Conservation (phyloP, 2,888 invertebrate species). For the Cheiracanthium punctorium region DNA sequence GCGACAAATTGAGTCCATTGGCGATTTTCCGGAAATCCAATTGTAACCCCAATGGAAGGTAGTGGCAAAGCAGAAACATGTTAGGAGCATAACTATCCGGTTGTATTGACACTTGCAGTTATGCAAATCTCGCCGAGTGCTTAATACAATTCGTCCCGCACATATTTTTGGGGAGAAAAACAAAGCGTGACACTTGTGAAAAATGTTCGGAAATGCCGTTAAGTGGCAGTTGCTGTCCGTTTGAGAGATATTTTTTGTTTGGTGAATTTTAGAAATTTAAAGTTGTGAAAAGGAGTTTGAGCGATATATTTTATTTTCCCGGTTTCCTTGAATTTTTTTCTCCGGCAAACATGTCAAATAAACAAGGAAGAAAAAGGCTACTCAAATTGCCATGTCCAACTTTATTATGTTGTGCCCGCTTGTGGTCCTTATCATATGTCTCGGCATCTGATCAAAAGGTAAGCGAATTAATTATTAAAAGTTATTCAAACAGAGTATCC, state of each 20-base stretch:
- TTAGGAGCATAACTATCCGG: slow-evolving; percentile 29
- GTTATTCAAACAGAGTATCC: too few relatives aligned
- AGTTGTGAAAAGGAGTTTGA: background rate
- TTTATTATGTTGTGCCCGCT: slow-evolving; percentile 51
- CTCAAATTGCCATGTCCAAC: slow-evolving; percentile 50
- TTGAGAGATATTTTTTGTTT: background rate
- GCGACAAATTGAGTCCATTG: slow-evolving; percentile 26
- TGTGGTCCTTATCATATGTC: slow-evolving; percentile 61
- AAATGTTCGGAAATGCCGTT: background rate
- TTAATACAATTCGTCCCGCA: background rate
- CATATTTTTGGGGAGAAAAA: background rate
- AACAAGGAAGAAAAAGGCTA: slow-evolving; percentile 38
- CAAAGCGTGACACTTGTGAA: background rate
- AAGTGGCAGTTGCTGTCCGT: background rate
- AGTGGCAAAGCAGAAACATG: slow-evolving; percentile 64
- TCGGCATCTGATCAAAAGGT: slow-evolving; percentile 61
- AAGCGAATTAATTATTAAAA: too few relatives aligned
- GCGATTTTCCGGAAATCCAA: slow-evolving; percentile 24
- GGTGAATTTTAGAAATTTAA: background rate
- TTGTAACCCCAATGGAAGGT: slow-evolving; percentile 37
- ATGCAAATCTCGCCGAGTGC: slow-evolving; percentile 28
- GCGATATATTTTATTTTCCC: background rate
- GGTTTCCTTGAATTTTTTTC: background rate
- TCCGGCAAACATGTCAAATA: slow-evolving; percentile 27
- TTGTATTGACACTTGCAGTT: slow-evolving; percentile 25